These are phyloP conservation scores for Charaxes varanes DNA, from an alignment of 1,140 invertebrate species.

Conservation along the genomic window DNA sequence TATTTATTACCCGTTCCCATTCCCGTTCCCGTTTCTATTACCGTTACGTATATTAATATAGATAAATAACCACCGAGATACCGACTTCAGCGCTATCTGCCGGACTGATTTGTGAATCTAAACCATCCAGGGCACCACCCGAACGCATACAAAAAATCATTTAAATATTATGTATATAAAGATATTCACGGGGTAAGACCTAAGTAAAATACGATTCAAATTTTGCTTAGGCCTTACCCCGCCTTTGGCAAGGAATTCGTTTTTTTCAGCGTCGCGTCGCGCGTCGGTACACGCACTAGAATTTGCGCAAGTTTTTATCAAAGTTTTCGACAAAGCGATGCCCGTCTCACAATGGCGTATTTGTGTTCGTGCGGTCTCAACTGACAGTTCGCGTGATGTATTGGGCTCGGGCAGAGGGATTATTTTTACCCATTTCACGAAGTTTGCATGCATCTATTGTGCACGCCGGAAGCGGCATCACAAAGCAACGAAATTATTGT, in stretches of 20 bases:
- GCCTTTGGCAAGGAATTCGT: conserved; percentile 23
- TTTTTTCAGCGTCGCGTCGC: conserved; percentile 28
- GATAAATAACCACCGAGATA: no score
- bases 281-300: conserved; percentile 50
- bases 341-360: conserved; percentile 63
- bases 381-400: conserved; percentile 72
- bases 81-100: no score
- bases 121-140: no score
- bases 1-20: no score
- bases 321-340: conserved; percentile 59
- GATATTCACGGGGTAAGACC: no score
- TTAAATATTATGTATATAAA: no score
- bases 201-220: no score
- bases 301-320: conserved; percentile 67
- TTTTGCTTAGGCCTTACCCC: no score
- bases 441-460: conserved; percentile 71
- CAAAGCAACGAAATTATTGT: conserved; percentile 61
- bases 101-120: no score
- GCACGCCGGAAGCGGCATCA: conserved; percentile 56
- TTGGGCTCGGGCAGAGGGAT: conserved; percentile 59
- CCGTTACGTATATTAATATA: no score
- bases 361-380: conserved; percentile 68
- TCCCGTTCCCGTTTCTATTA: no score
- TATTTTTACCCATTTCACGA: conserved; percentile 72
- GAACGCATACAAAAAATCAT: no score